Evolutionary conservation across 2,888 invertebrate genomes (phyloP), one percentile per base, ranked within the genome.

Genomic region (Drosophila mulleri): DNA sequence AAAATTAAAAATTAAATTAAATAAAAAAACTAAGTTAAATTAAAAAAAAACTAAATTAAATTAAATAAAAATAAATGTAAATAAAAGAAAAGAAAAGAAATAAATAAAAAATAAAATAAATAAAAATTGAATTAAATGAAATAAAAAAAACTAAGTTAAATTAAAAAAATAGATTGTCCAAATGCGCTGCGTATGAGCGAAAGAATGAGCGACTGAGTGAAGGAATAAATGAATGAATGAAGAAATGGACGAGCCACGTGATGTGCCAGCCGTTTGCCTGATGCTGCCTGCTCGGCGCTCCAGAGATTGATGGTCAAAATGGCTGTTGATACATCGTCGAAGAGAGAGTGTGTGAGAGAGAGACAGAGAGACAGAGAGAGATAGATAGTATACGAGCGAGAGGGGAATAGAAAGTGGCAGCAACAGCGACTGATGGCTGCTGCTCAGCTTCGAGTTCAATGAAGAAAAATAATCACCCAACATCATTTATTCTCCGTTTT

Each of bases 381-480:
- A 47, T 16, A 29, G 41, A 14, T 37, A 37, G 29, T 9, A 8
- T 29, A 8, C 7, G 29, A 29, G 37, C 2, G 37, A 18, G 35
- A 64, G 37, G 44, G 32, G 16, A 29, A 41, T 42, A 26, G 42
- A 37, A 42, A 66, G 63, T 45, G 42, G 8, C 37, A 8, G 63
- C 6, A 56, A 48, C 50, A 54, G 39, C 29, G 45, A 59, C 50
- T 61, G 58, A 67, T 52, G 69, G 66, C 65, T 58, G 67, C 69
- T 53, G 67, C 69, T 53, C 59, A 71, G 75, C 71, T 64, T 50
- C 42, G 73, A 87, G 85, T 89, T 90, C 91, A 91, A 91, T 91
- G 92, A 91, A 90, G 91, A 91, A 91, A 91, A 91, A 91, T 91
- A 91, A 91, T 91, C 91, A 91, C 91, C 91, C 88, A 90, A 90